Conservation (phyloP, 1,140 invertebrate species). For the Proctacanthus coquilletti region DNA sequence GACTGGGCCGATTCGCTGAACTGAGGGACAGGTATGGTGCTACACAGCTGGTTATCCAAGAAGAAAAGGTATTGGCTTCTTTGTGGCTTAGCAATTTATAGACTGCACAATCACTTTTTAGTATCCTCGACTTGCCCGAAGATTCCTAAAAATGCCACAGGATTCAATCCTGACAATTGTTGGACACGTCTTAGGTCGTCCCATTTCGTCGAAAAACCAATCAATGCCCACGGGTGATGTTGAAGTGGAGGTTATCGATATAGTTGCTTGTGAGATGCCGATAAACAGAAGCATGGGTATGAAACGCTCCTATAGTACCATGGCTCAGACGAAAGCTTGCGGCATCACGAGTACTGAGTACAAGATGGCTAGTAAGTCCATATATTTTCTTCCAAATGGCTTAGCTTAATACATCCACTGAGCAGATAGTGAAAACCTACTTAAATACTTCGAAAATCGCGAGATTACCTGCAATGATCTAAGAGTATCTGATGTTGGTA, state of each 20-base stretch:
- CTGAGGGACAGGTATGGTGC: slow-evolving; percentile 26
- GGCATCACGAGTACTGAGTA: slow-evolving; percentile 29
- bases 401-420: background rate
- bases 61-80: slow-evolving; percentile 14
- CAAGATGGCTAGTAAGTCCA: slow-evolving; percentile 22
- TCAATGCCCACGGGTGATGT: slow-evolving; percentile 30
- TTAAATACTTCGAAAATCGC: slow-evolving; percentile 36
- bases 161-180: slow-evolving; percentile 28
- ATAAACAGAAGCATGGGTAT: slow-evolving; percentile 16
- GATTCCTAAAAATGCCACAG: slow-evolving; percentile 30
- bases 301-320: slow-evolving; percentile 24
- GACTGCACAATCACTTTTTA: slow-evolving; percentile 8
- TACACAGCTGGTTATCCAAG: slow-evolving; percentile 31
- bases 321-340: slow-evolving; percentile 17
- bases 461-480: slow-evolving; percentile 61
- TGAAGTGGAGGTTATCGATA: slow-evolving; percentile 30
- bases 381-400: no score
- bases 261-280: slow-evolving; percentile 25
- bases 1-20: slow-evolving; percentile 28
- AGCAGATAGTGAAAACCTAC: slow-evolving; percentile 25
- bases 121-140: slow-evolving; percentile 25
- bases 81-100: background rate
- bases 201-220: slow-evolving; percentile 25
- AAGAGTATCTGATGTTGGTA: slow-evolving; percentile 37
- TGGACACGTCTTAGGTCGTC: slow-evolving; percentile 24